Evolutionary conservation across 2,113 vertebrate genomes (phyloP), one percentile per base, ranked within the genome.

Genomic region (Junco hyemalis): DNA sequence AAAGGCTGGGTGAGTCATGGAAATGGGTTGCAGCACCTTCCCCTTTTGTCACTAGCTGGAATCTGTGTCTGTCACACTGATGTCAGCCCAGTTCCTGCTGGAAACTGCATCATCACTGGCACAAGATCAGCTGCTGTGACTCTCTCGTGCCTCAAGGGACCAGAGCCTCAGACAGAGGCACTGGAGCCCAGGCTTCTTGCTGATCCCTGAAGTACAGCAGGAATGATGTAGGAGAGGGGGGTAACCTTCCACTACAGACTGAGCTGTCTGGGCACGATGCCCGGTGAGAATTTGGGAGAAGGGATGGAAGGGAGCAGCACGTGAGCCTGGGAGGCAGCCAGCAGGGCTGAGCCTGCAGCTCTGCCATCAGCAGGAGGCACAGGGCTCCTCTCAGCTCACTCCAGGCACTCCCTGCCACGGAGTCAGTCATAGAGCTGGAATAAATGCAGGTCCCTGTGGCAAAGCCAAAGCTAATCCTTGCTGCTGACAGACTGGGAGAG

Each of bases 121-220:
- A 68, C 33, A 24, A 60, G 53, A 44, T 47, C 69, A 0, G 1
- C 36, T 40, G 76, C 72, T 40, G 12, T 60, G 73, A 69, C 69
- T 59, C 15, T 50, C 3, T 4, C 33, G 3, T 54, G 57, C 61
- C 80, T 59, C 84, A 38, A 20, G 59, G 80, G 53, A 59, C 11
- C 64, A 24, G 68, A 80, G 50, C n/a, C 12, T n/a, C n/a, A 42
- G 40, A 35, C 0, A 3, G 60, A 63, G 69, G 17, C 0, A 0
- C 77, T 44, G 40, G 36, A 38, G 35, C 35, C 8, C 64, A 22
- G 69, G 60, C 76, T 88, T 25, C 45, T 35, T 42, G 36, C 72
- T 53, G 69, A 51, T 3, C 44, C 48, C 35, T 63, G 33, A 8
- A 74, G 29, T 2, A 0, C 50, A 80, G 26, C 38, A 44, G 50